Evolutionary conservation across 2,797 vertebrate species (phyloP).

Genomic region (Rhodeus uyekii): DNA sequence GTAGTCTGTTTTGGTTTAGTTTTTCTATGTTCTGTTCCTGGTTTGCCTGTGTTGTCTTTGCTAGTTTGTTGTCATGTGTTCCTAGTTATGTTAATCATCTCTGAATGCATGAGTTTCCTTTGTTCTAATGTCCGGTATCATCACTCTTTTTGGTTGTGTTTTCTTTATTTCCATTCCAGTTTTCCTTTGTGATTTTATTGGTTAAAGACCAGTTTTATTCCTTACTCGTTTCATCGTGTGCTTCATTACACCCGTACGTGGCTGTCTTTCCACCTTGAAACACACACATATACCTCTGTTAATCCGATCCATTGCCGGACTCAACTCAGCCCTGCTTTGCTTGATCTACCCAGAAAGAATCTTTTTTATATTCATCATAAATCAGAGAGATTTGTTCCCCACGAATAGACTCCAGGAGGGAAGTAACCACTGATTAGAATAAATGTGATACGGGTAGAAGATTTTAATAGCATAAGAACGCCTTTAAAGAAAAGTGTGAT

Average conservation of each 20-base stretch:
- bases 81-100: not conserved
- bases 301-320: not conserved
- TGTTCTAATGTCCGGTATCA: not conserved
- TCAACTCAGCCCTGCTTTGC: not conserved
- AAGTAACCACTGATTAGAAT: conserved; percentile 31
- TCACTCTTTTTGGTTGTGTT: not conserved
- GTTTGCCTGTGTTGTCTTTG: too few relatives aligned
- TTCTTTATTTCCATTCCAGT: not conserved
- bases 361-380: conserved; percentile 19
- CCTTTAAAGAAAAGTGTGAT: not conserved
- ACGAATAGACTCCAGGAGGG: conserved; percentile 16
- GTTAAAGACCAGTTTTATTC: not conserved
- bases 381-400: conserved; percentile 31
- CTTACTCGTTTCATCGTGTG: not conserved
- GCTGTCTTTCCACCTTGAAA: not conserved
- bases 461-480: conserved; percentile 12
- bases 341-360: conserved; percentile 2
- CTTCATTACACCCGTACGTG: not conserved
- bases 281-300: not conserved
- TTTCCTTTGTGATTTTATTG: not conserved
- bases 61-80: too few relatives aligned
- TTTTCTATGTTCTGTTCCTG: too few relatives aligned
- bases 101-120: not conserved
- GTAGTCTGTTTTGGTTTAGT: too few relatives aligned
- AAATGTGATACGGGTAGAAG: conserved; percentile 3